Percentiles rank a stretch among this genome's conserved stretches.
Conservation (phyloP, 2,797 vertebrate genomes). For the Microctenopoma lineatum region DNA sequence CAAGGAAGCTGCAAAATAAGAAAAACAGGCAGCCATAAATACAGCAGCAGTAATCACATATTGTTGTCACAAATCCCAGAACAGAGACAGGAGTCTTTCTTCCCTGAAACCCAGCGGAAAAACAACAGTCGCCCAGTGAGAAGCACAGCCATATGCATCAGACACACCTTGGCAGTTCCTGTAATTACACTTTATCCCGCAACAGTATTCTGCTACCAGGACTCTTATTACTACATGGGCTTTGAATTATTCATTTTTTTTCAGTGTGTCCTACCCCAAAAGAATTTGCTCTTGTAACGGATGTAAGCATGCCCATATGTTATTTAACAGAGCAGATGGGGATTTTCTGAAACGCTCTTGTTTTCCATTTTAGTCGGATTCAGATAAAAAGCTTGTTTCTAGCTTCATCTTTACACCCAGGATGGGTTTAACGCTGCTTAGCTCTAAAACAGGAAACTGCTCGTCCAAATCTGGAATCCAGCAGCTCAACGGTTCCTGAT, state of each 20-base stretch:
- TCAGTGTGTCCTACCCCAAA: constrained; percentile 17
- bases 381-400: background rate
- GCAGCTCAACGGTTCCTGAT: background rate
- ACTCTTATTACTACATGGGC: constrained; percentile 31
- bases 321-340: constrained; percentile 1
- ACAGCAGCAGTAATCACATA: constrained; percentile 66
- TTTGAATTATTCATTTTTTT: constrained; percentile 47
- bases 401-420: background rate
- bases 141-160: constrained; percentile 48
- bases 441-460: background rate
- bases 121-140: constrained; percentile 47
- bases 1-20: constrained; percentile 59
- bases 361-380: background rate
- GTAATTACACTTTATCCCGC: constrained; percentile 60
- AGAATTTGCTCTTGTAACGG: background rate
- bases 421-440: background rate
- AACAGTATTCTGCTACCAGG: constrained; percentile 31
- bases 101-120: constrained; percentile 49
- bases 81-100: constrained; percentile 55
- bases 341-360: background rate
- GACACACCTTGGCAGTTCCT: constrained; percentile 62
- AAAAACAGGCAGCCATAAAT: constrained; percentile 62
- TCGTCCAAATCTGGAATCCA: background rate
- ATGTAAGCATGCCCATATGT: constrained; percentile 13
- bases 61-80: constrained; percentile 72